Evolutionary conservation across 2,113 vertebrate genomes (phyloP), one percentile per base, ranked within the genome.

Genomic region (Struthidea cinerea): DNA sequence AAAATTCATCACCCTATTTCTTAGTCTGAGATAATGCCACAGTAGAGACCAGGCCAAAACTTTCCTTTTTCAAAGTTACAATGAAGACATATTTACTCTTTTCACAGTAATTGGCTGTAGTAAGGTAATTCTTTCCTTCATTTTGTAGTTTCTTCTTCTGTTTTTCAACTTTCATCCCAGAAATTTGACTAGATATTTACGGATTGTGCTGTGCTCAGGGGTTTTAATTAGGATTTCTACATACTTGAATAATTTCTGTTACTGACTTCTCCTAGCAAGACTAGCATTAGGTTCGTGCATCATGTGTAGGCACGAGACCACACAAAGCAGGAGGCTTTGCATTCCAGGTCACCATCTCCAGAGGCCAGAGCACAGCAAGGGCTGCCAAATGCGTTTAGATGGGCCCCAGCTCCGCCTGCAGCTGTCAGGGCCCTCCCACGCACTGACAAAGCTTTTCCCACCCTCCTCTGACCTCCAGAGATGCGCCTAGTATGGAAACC

Each of bases 1-100:
- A 74, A 96, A 96, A 95, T 97, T 96, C 68, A 95, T 97, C 95
- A 96, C 80, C 35, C 39, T 87, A 61, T 91, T 95, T 90, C 90
- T 91, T 93, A 91, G 79, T 71, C 77, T 94, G 89, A 94, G 97
- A 97, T 96, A 97, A 97, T 94, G 65, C 92, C 80, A 94, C 76
- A 82, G 60, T 57, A 85, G 28, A 93, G 27, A 93, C 10, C 35
- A 84, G 35, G 84, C 92, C 81, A 95, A 90, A 93, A 50, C 13
- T 85, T 85, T 55, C 30, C 33, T 85, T 96, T 90, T 84, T 46
- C 63, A 13, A 85, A 80, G 63, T 50, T 95, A 77, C 84, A 93
- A 11, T 10, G 18, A 94, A 87, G 67, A 63, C 3, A 55, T 93
- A 93, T 95, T 96, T 94, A 89, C 90, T 59, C 47, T 75, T 87